phyloP scores from a whole-genome alignment of 2,113 vertebrate genomes.

The Varanus komodoensis region DNA sequence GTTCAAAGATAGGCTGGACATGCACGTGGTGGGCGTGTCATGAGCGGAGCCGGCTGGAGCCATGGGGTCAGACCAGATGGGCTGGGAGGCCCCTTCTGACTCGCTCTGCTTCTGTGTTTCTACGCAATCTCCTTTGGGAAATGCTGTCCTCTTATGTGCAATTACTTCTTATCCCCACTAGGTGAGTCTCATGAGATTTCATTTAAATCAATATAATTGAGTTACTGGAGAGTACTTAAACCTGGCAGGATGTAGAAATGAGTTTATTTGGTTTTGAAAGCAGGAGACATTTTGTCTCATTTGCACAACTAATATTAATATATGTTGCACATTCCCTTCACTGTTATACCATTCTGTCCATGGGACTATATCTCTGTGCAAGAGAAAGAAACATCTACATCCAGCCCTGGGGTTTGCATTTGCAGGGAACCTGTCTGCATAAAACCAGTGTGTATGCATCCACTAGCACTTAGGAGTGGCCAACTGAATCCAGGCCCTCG shows the following conservation, averaged over 20 bases:
- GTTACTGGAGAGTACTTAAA: not conserved
- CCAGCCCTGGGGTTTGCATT: not conserved
- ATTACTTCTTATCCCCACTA: constrained; percentile 62
- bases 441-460: not conserved
- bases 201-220: not conserved
- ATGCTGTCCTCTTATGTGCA: constrained; percentile 22
- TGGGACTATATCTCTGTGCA: not conserved
- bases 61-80: too few species aligned
- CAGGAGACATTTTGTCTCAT: not conserved
- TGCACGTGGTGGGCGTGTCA: too few species aligned
- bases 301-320: not conserved
- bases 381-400: too few species aligned
- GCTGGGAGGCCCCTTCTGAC: too few species aligned
- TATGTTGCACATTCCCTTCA: too few species aligned
- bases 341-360: not conserved
- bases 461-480: not conserved
- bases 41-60: too few species aligned
- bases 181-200: constrained; percentile 61
- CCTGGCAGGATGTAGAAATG: not conserved
- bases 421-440: not conserved
- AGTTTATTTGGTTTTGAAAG: not conserved
- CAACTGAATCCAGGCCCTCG: not conserved
- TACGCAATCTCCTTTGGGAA: not conserved
- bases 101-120: too few species aligned
- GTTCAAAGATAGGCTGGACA: too few species aligned